A percentile compares a stretch with the other conserved stretches of the same genome.
Evolutionary conservation across 2,113 vertebrate genomes (phyloP).

Genomic region (Indri indri): DNA sequence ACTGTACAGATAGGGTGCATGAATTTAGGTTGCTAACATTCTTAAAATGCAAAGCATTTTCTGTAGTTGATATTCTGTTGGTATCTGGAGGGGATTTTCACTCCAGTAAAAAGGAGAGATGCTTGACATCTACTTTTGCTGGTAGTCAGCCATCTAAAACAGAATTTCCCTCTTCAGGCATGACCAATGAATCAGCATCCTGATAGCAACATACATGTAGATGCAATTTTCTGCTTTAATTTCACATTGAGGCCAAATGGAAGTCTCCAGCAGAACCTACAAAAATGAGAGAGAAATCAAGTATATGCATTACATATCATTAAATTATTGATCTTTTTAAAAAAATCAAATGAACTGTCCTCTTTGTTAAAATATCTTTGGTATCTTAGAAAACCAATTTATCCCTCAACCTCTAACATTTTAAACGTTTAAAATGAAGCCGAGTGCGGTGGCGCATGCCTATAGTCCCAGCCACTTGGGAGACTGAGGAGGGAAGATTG

Average conservation of each 20-base stretch:
- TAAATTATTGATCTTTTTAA: neutral
- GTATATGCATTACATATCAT: neutral
- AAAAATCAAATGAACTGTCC: neutral
- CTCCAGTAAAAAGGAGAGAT: slow-evolving; percentile 89
- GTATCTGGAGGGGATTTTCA: slow-evolving; percentile 89
- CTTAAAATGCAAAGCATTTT: slow-evolving; percentile 90
- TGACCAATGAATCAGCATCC: slow-evolving; percentile 88
- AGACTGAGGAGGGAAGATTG: neutral
- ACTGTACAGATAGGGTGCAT: slow-evolving; percentile 94
- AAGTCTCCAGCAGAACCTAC: slow-evolving; percentile 93
- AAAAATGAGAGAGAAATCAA: slow-evolving; percentile 77
- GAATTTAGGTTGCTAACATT: slow-evolving; percentile 94
- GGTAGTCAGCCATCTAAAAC: slow-evolving; percentile 89
- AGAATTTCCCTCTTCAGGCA: slow-evolving; percentile 91
- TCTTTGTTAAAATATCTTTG: neutral
- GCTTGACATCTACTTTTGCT: slow-evolving; percentile 88
- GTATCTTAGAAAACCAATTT: neutral
- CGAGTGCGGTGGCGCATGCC: neutral
- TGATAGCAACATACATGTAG: slow-evolving; percentile 85
- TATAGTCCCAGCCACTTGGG: neutral
- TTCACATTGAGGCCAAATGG: slow-evolving; percentile 91
- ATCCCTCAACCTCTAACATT: neutral
- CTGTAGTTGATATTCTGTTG: slow-evolving; percentile 84
- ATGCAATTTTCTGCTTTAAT: slow-evolving; percentile 87
- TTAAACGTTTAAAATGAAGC: neutral